These are phyloP conservation scores for Hemibagrus wyckioides DNA, from an alignment of 2,113 vertebrate genomes.

Conservation along the genomic window DNA sequence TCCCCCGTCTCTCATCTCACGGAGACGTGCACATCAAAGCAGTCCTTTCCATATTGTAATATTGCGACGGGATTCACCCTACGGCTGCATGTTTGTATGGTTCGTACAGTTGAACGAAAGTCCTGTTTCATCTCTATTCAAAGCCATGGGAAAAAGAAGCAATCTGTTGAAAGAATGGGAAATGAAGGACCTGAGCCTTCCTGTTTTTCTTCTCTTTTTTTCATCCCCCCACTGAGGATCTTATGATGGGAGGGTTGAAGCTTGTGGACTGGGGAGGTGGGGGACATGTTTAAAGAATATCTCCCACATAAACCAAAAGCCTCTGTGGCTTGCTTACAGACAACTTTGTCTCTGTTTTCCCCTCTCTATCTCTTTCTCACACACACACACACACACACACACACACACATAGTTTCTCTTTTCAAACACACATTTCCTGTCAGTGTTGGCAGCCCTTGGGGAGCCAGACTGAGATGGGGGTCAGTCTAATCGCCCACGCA, in stretches of 20 bases:
- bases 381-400: slow-evolving; percentile 19
- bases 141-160: slow-evolving; percentile 60
- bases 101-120: slow-evolving; percentile 58
- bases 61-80: slow-evolving; percentile 54
- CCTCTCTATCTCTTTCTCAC: neutral
- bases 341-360: slow-evolving; percentile 25
- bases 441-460: slow-evolving; percentile 33
- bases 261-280: slow-evolving; percentile 49
- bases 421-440: slow-evolving; percentile 29
- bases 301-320: slow-evolving; percentile 50
- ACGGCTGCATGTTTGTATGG: slow-evolving; percentile 45
- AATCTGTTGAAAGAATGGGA: slow-evolving; percentile 65
- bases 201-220: slow-evolving; percentile 60
- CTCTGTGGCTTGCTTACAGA: slow-evolving; percentile 45
- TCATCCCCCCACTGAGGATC: slow-evolving; percentile 50
- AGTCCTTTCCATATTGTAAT: slow-evolving; percentile 57
- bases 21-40: slow-evolving; percentile 62
- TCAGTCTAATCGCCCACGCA: slow-evolving; percentile 52
- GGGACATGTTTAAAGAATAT: slow-evolving; percentile 51
- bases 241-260: slow-evolving; percentile 53
- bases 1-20: slow-evolving; percentile 54
- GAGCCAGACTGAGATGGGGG: slow-evolving; percentile 46
- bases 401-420: slow-evolving; percentile 16
- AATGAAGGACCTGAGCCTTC: slow-evolving; percentile 64
- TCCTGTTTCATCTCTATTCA: slow-evolving; percentile 64